Evolutionary conservation across 2,113 vertebrate genomes (phyloP).

Genomic region (Megalops atlanticus): DNA sequence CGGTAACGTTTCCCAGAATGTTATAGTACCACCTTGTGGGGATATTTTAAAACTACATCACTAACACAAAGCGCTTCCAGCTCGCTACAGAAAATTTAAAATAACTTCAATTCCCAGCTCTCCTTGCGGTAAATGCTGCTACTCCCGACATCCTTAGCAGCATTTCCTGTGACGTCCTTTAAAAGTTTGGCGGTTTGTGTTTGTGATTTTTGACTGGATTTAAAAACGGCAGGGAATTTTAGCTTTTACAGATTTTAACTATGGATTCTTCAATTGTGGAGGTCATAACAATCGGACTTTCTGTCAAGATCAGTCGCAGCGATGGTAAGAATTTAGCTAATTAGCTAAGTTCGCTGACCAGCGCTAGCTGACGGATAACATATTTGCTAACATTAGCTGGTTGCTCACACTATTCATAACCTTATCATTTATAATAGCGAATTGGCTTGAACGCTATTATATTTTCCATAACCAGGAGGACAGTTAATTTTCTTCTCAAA

Average conservation of each 20-base stretch:
- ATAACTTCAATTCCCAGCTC: conserved; percentile 3
- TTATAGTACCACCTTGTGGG: conserved; percentile 20
- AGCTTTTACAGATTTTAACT: not conserved
- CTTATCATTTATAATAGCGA: too few relatives aligned
- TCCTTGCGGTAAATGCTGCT: not conserved
- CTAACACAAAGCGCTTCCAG: not conserved
- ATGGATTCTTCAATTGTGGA: conserved; percentile 37
- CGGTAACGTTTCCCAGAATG: not conserved
- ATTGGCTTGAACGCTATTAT: too few relatives aligned
- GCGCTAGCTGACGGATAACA: not conserved
- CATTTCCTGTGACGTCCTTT: conserved; percentile 48
- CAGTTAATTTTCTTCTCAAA: too few relatives aligned
- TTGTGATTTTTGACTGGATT: not conserved
- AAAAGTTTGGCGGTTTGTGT: conserved; percentile 44
- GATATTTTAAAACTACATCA: not conserved
- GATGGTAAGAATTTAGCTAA: conserved; percentile 56
- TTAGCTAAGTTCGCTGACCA: too few relatives aligned
- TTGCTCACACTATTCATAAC: too few relatives aligned
- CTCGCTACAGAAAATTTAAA: not conserved
- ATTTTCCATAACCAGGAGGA: too few relatives aligned
- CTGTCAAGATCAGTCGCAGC: conserved; percentile 63
- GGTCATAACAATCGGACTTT: conserved; percentile 44
- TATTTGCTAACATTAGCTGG: too few relatives aligned
- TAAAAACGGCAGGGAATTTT: not conserved
- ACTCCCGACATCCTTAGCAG: conserved; percentile 12